Percentiles rank a stretch among this genome's conserved stretches.
Evolutionary conservation across 2,888 invertebrate genomes (phyloP).

Genomic region (Cantharis lateralis): DNA sequence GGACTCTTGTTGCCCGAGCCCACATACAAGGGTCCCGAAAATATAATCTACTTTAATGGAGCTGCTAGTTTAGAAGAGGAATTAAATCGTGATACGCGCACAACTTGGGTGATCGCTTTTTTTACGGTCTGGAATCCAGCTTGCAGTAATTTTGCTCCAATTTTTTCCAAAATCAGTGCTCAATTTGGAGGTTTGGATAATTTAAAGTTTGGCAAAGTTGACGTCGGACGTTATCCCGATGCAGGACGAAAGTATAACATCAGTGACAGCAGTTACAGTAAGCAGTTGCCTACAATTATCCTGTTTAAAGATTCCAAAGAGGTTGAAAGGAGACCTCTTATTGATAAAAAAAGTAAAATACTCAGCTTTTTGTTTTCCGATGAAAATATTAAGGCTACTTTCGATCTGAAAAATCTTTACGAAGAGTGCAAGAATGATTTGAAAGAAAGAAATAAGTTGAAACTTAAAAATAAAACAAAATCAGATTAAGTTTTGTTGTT

Average conservation of each 20-base stretch:
- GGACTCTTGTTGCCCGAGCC: slow-evolving; percentile 90
- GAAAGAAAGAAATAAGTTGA: slow-evolving; percentile 33
- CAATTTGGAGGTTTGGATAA: slow-evolving; percentile 76
- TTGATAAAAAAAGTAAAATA: slow-evolving; percentile 81
- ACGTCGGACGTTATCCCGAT: slow-evolving; percentile 86
- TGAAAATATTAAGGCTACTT: slow-evolving; percentile 86
- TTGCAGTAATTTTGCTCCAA: slow-evolving; percentile 90
- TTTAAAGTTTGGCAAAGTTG: slow-evolving; percentile 94
- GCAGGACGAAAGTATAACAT: slow-evolving; percentile 80
- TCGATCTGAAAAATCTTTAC: slow-evolving; percentile 87
- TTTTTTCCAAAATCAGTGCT: slow-evolving; percentile 84
- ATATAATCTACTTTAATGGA: slow-evolving; percentile 86
- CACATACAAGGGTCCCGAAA: slow-evolving; percentile 89
- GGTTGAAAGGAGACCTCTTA: slow-evolving; percentile 75
- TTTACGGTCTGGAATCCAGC: slow-evolving; percentile 98
- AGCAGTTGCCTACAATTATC: slow-evolving; percentile 90
- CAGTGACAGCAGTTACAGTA: slow-evolving; percentile 86
- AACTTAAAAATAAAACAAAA: slow-evolving; percentile 28
- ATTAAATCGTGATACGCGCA: slow-evolving; percentile 68
- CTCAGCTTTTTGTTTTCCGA: slow-evolving; percentile 76
- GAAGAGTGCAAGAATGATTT: slow-evolving; percentile 72
- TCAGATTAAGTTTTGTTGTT: neutral
- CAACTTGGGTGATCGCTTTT: slow-evolving; percentile 84
- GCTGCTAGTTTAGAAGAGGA: slow-evolving; percentile 77
- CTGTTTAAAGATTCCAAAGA: slow-evolving; percentile 87